Evolutionary conservation across 2,113 vertebrate species (phyloP), one percentile per base, ranked within the genome.

Genomic region (Grammomys dolichurus): DNA sequence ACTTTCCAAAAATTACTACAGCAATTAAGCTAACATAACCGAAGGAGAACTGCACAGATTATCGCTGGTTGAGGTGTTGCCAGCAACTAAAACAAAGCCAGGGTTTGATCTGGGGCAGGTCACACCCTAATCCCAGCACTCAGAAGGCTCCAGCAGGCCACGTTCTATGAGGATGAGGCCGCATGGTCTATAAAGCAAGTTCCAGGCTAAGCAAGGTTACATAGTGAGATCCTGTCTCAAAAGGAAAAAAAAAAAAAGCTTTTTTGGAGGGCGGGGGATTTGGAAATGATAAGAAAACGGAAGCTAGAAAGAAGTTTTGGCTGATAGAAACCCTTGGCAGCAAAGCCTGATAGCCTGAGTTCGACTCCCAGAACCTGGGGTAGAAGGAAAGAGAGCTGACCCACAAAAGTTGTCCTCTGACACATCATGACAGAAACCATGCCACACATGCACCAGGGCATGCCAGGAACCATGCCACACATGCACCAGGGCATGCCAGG

Each of bases 11-110:
- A 60, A 58, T 43, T 91, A 91, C 63, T 73, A 3, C 24, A 67
- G 7, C 22, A 81, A 91, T 56, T 91, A 87, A 91, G 51, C 22
- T 91, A 56, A n/a, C 63, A 31, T 72, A 77, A 94, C 40, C 48
- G 58, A 54, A 92, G 51, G 84, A 95, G 40, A 95, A 69, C 58
- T 10, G 73, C 60, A 82, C 22, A 73, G 33, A 70, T 22, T 51
- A 4, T 10, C 7, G 3, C 36, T 40, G 48, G 3, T 20, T 28
- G 10, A 2, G 14, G 43, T 80, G 3, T 81, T 93, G 20, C 46
- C 86, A 7, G 13, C 43, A 46, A 31, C 33, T 67, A 13, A 72
- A 92, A 84, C 72, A 65, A 63, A 70, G 9, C 40, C 24, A 31
- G 40, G 7, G 5, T 40, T 19, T 46, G 58, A 65, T 7, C 24